phyloP scores from a whole-genome alignment of 35 echinoderm and acorn worm genomes.

The Ophiothrix spiculata region DNA sequence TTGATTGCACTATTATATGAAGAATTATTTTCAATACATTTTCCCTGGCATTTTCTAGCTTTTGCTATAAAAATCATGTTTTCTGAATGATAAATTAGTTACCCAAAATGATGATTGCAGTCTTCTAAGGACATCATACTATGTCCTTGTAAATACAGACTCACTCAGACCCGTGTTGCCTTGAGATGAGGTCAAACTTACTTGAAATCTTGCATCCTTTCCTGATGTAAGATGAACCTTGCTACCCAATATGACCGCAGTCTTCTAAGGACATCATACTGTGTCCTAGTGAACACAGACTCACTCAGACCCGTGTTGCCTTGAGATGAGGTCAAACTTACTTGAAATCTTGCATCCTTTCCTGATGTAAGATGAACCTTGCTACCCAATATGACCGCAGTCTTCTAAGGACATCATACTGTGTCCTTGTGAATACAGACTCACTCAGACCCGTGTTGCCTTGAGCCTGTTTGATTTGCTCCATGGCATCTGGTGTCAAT shows the following conservation, averaged over 20 bases:
- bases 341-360: conserved; percentile 66
- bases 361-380: conserved; percentile 87
- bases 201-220: conserved; percentile 66
- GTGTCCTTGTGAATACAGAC: conserved; percentile 94
- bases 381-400: conserved; percentile 93
- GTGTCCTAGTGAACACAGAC: conserved; percentile 91
- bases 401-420: conserved; percentile 92
- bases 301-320: conserved; percentile 95
- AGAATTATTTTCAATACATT: no score
- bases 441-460: conserved; percentile 95
- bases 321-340: conserved; percentile 64
- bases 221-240: conserved; percentile 87
- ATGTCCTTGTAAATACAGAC: conserved; percentile 93
- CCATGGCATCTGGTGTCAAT: conserved; percentile 82
- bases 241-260: conserved; percentile 93
- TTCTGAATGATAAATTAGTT: conserved; percentile 82
- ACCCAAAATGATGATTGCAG: conserved; percentile 95
- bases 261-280: conserved; percentile 92
- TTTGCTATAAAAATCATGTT: no score
- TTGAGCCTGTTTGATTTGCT: conserved; percentile 92
- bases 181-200: conserved; percentile 65
- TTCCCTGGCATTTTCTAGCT: no score
- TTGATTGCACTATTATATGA: no score
- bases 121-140: conserved; percentile 92
- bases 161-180: conserved; percentile 95